phyloP scores from a whole-genome alignment of 2,113 vertebrate species.

The Phrynosoma platyrhinos region DNA sequence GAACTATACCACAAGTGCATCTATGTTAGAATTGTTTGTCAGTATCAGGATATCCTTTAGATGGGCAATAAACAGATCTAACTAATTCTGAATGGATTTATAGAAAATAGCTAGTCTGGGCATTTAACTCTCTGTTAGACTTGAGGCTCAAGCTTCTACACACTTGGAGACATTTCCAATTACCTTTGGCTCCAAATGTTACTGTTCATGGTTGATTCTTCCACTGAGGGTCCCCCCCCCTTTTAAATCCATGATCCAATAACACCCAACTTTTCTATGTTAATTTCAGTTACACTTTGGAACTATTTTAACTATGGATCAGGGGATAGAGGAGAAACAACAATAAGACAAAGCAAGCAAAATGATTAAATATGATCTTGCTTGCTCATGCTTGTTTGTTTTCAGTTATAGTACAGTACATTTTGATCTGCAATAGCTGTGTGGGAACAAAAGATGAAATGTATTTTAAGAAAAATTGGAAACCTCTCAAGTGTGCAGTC shows the following conservation, averaged over 20 bases:
- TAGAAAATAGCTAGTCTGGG: slow-evolving; percentile 47
- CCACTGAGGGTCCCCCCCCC: neutral
- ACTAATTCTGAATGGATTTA: slow-evolving; percentile 64
- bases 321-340: no score
- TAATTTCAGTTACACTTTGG: slow-evolving; percentile 52
- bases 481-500: slow-evolving; percentile 57
- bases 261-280: slow-evolving; percentile 37
- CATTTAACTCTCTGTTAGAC: slow-evolving; percentile 54
- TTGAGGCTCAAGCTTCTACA: slow-evolving; percentile 62
- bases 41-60: neutral
- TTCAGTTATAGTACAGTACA: slow-evolving; percentile 9
- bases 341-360: slow-evolving; percentile 10
- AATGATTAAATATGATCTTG: slow-evolving; percentile 43
- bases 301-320: neutral
- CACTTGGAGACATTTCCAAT: slow-evolving; percentile 62
- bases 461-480: slow-evolving; percentile 67
- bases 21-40: neutral
- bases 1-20: neutral
- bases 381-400: slow-evolving; percentile 53
- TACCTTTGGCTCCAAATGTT: slow-evolving; percentile 54
- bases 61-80: slow-evolving; percentile 47
- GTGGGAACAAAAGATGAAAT: slow-evolving; percentile 51
- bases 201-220: slow-evolving; percentile 24
- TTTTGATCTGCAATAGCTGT: slow-evolving; percentile 53
- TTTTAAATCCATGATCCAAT: slow-evolving; percentile 18